A percentile compares a stretch with the other conserved stretches of the same genome.
Evolutionary conservation across 2,888 invertebrate species (phyloP).

Genomic region (Drosophila kokeensis): DNA sequence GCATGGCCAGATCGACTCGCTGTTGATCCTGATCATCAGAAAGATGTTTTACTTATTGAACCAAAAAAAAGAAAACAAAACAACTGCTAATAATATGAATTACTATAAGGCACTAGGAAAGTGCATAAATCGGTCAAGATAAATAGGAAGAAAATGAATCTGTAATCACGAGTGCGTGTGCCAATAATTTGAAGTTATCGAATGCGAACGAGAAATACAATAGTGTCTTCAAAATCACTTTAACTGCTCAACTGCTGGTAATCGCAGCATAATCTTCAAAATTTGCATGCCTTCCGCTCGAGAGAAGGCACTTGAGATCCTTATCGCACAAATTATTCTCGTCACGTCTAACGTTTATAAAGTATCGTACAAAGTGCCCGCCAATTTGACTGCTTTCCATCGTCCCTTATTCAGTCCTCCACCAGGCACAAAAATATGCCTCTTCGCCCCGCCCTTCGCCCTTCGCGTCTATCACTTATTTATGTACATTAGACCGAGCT

Average conservation of each 20-base stretch:
- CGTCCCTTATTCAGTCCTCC: constrained; percentile 26
- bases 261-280: constrained; percentile 82
- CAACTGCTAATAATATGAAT: neutral
- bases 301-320: constrained; percentile 75
- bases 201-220: constrained; percentile 10
- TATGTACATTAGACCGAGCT: constrained; percentile 59
- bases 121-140: neutral
- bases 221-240: constrained; percentile 59
- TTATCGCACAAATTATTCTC: constrained; percentile 82
- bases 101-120: neutral
- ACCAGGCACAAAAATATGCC: constrained; percentile 30
- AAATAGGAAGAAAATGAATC: neutral
- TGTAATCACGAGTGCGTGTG: constrained; percentile 29
- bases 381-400: constrained; percentile 61
- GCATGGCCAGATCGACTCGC: neutral
- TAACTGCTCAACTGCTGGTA: constrained; percentile 81
- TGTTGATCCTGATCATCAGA: neutral
- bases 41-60: neutral
- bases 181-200: constrained; percentile 16
- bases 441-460: neutral
- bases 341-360: constrained; percentile 80
- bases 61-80: neutral
- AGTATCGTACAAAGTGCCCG: constrained; percentile 64
- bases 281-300: constrained; percentile 80
- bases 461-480: constrained; percentile 13